Base-by-base conservation (phyloP, 30 jellyfish, hydroid and myxozoan genomes). In the Pelagia noctiluca region DNA sequence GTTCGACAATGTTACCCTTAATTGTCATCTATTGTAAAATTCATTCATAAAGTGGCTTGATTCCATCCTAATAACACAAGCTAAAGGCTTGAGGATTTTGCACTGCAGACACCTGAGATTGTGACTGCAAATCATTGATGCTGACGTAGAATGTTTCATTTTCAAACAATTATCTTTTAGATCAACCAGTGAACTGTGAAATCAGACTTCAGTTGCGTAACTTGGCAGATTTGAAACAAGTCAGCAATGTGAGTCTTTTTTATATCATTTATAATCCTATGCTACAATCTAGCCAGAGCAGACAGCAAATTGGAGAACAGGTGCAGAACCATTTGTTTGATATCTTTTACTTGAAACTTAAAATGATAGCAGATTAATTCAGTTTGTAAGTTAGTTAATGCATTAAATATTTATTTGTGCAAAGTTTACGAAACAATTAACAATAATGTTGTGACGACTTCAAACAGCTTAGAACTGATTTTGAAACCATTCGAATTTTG, bases 231-330 rank as follows among this genome's bases (percentile, higher is more conserved):
- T 10, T 52, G 68, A 19, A 52, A 3, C 68, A 25, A 52, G 21
- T 52, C 2, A 19, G 26, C 68, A 52, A 19, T 52, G 68, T 52
- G 26, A 52, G 68, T 52, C 68, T n/a, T n/a, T n/a, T n/a, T n/a
- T n/a, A n/a, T n/a, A n/a, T n/a, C n/a, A n/a, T n/a, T n/a, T n/a
- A n/a, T n/a, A n/a, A n/a, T n/a, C n/a, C n/a, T n/a, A n/a, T n/a
- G n/a, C n/a, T n/a, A n/a, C n/a, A n/a, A n/a, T n/a, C n/a, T n/a
- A n/a, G n/a, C n/a, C n/a, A n/a, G n/a, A n/a, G n/a, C n/a, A n/a
- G n/a, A n/a, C n/a, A 52, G 12, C 57, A 42, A 42, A 42, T 5
- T 42, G 57, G 16, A 42, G 8, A 42, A 5, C 57, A 42, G 8
- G 16, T 16, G 8, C 16, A 8, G 57, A 42, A 42, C 57, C 57